phyloP scores from a whole-genome alignment of 2,113 vertebrate genomes.

The Lontra canadensis region DNA sequence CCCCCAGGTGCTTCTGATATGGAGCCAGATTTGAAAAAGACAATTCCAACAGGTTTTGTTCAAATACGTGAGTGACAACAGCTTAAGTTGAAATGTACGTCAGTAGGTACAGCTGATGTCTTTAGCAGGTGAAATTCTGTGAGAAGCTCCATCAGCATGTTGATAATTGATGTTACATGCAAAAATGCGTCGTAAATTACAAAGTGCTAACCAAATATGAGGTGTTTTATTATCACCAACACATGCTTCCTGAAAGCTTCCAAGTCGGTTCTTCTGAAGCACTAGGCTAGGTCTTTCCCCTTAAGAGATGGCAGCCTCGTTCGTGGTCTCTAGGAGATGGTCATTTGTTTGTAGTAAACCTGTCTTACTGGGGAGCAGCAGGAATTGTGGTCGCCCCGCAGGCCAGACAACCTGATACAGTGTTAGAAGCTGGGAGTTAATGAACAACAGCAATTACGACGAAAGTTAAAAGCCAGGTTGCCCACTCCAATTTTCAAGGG shows the following conservation, averaged over 20 bases:
- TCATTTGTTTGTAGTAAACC: conserved; percentile 22
- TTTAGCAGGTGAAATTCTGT: neutral
- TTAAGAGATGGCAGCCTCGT: neutral
- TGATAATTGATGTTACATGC: neutral
- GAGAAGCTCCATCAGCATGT: neutral
- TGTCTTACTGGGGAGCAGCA: neutral
- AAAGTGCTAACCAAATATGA: neutral
- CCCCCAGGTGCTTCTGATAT: neutral
- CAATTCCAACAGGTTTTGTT: neutral
- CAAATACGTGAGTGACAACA: neutral
- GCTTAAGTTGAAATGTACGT: neutral
- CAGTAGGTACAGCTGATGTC: neutral
- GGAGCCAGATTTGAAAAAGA: neutral
- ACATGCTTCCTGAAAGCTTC: neutral
- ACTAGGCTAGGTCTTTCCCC: neutral
- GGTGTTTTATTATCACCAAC: neutral
- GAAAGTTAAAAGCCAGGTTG: neutral
- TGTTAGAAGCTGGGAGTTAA: neutral
- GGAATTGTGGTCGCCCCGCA: conserved; percentile 5
- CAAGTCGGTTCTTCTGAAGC: neutral
- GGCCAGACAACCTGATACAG: neutral
- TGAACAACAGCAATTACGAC: neutral
- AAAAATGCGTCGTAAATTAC: neutral
- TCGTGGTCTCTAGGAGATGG: neutral
- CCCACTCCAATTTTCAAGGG: neutral